Evolutionary conservation across 2,888 invertebrate genomes (phyloP).

Genomic region (Scaptomyza parva): DNA sequence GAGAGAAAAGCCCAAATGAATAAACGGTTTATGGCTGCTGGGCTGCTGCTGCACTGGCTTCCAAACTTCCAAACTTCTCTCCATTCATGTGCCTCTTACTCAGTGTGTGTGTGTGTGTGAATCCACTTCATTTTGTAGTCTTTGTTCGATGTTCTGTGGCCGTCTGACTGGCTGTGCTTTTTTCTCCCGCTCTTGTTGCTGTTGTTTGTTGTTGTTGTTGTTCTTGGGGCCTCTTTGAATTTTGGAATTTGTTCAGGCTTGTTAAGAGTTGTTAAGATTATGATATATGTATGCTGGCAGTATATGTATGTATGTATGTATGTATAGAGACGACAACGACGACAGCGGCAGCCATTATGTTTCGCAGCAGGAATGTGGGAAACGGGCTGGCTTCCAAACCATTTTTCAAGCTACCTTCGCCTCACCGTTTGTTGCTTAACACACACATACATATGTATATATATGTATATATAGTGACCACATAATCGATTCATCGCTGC

Average conservation of each 20-base stretch:
- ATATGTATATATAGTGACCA: slow-evolving; percentile 49
- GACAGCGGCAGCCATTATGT: slow-evolving; percentile 81
- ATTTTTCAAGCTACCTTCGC: slow-evolving; percentile 64
- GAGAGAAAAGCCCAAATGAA: neutral
- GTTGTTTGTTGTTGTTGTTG: slow-evolving; percentile 1
- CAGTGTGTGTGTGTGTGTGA: slow-evolving; percentile 40
- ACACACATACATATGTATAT: slow-evolving; percentile 26
- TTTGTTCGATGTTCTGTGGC: slow-evolving; percentile 55
- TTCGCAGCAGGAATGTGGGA: slow-evolving; percentile 83
- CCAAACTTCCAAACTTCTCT: slow-evolving; percentile 30
- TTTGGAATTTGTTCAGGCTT: slow-evolving; percentile 83
- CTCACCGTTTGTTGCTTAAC: neutral
- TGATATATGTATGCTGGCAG: slow-evolving; percentile 78
- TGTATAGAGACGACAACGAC: slow-evolving; percentile 57
- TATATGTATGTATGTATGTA: slow-evolving; percentile 19
- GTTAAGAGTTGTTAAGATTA: slow-evolving; percentile 84
- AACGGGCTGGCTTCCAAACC: slow-evolving; percentile 73
- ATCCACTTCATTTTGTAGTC: slow-evolving; percentile 76
- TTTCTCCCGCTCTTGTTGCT: slow-evolving; percentile 10
- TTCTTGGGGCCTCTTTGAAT: slow-evolving; percentile 64
- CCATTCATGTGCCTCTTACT: slow-evolving; percentile 42
- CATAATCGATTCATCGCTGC: slow-evolving; percentile 82
- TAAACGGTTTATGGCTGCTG: slow-evolving; percentile 38
- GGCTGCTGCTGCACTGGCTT: slow-evolving; percentile 52
- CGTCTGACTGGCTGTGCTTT: slow-evolving; percentile 72